Evolutionary conservation across 2,888 invertebrate species (phyloP), one percentile per base, ranked within the genome.

Genomic region (Platynereis dumerilii): DNA sequence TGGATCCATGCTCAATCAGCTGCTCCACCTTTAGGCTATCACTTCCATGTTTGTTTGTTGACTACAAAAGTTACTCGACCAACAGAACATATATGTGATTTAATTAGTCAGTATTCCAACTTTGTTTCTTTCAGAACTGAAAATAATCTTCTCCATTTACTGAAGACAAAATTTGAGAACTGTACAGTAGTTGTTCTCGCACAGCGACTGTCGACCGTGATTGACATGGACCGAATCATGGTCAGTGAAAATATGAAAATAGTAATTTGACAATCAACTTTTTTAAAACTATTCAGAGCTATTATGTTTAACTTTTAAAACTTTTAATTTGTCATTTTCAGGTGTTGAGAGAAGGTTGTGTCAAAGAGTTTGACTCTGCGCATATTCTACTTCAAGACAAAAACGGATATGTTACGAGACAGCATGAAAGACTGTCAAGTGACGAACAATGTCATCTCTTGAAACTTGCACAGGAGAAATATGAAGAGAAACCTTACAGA

Each of bases 161-260:
- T 67, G 2, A 28, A 45, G n/a, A 60, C 44, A 24, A 59, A 67
- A 42, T 64, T 67, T 24, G 28, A 27, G 2, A n/a, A 67, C 42
- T 56, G 39, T 17, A 67, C 67, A 15, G 64, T 67, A n/a, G 56
- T 67, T 15, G 26, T 58, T 3, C 15, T 67, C n/a, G 67, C 64
- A 2, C 87, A 74, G 29, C 63, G 72, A 28, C 72, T 75, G 3
- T 69, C 73, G 44, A 72, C 73, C 27, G 67, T 75, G 29, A 72
- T 75, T 20, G 74, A 75, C 54, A 62, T 66, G 22, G 76, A 77
- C 62, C 67, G 76, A 42, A 70, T 74, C 17, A 75, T 75, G 76
- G 76, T 75, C 53, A 65, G 72, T 66, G 57, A n/a, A n/a, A n/a
- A n/a, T 27, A n/a, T 17, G 2, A n/a, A 2, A 5, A 22, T 17